Evolutionary conservation across 2,888 invertebrate genomes (phyloP), one percentile per base, ranked within the genome.

Genomic region (Drosophila kambysellisi): DNA sequence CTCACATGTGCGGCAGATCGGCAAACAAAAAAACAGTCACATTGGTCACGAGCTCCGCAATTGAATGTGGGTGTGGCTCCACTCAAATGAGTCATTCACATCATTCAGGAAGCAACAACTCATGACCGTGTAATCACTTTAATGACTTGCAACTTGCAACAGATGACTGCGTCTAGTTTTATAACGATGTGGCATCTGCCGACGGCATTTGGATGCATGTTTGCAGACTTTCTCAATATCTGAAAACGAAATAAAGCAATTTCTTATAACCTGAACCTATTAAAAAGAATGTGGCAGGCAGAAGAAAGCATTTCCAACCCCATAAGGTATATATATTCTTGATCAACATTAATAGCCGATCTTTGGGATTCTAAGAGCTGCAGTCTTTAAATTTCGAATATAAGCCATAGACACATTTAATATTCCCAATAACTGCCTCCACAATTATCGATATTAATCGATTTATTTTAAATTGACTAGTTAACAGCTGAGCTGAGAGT

Each of bases 31-130:
- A 17, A 74, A 30, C 20, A 39, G 89, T 89, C 74, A 73, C 68
- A 68, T 65, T 71, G 79, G 77, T 89, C 84, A 89, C 89, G 84
- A 43, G 20, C 29, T 20, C 52, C 30, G 29, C 30, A 71, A 71
- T 48, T 60, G 61, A 60, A 59, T 43, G 59, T 52, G 56, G 60
- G 61, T 48, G 75, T 79, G 62, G 59, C 70, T 35, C 32, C 54
- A 62, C 50, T 48, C 68, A 63, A 65, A 66, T 81, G 71, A 76
- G 67, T 76, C 82, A 78, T 58, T 68, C 66, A 46, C 50, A 54
- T 56, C 56, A 56, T 12, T 43, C 32, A 30, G 37, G 25, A 56
- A 50, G 67, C 61, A 30, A 15, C 58, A 35, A 74, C 37, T 71
- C 50, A 20, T 43, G n/a, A 12, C 25, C 9, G 20, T 29, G 33